These are phyloP conservation scores for Rhodophaea formosa DNA, from an alignment of 2,888 invertebrate genomes.

Conservation along the genomic window DNA sequence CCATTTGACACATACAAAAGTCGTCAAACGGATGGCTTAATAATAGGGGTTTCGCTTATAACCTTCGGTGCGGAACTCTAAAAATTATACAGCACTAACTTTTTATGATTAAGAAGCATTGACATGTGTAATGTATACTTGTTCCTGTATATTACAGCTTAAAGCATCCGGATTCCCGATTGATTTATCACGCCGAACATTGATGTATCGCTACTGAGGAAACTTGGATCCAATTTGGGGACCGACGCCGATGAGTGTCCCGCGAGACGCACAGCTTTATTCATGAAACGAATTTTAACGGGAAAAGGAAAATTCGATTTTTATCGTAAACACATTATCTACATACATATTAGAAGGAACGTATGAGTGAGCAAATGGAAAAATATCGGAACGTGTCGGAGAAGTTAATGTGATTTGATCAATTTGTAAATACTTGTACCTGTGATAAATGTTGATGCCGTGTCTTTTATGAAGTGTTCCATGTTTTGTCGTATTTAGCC, in stretches of 20 bases:
- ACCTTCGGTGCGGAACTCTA: too few relatives aligned
- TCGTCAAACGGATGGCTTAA: too few relatives aligned
- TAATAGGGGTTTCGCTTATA: too few relatives aligned
- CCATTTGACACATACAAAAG: too few relatives aligned
- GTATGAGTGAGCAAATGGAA: slow-evolving; percentile 17
- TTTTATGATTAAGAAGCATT: not conserved
- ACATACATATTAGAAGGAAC: slow-evolving; percentile 26
- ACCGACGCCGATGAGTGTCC: slow-evolving; percentile 65
- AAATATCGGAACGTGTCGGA: slow-evolving; percentile 7
- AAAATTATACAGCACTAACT: too few relatives aligned
- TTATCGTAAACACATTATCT: slow-evolving; percentile 41
- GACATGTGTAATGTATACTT: not conserved
- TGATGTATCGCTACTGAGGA: slow-evolving; percentile 59
- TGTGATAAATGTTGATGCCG: not conserved
- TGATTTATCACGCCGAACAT: slow-evolving; percentile 43
- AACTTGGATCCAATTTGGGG: slow-evolving; percentile 69
- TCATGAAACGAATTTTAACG: slow-evolving; percentile 65
- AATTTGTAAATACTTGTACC: not conserved
- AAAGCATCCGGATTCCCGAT: slow-evolving; percentile 8
- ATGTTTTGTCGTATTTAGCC: too few relatives aligned
- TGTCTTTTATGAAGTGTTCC: not conserved
- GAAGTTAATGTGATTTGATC: slow-evolving; percentile 4
- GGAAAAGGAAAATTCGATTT: slow-evolving; percentile 50
- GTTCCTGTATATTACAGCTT: not conserved
- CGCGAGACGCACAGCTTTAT: slow-evolving; percentile 59